Evolutionary conservation across 1,140 invertebrate genomes (phyloP).

Genomic region (Leptinotarsa undecemlineata): DNA sequence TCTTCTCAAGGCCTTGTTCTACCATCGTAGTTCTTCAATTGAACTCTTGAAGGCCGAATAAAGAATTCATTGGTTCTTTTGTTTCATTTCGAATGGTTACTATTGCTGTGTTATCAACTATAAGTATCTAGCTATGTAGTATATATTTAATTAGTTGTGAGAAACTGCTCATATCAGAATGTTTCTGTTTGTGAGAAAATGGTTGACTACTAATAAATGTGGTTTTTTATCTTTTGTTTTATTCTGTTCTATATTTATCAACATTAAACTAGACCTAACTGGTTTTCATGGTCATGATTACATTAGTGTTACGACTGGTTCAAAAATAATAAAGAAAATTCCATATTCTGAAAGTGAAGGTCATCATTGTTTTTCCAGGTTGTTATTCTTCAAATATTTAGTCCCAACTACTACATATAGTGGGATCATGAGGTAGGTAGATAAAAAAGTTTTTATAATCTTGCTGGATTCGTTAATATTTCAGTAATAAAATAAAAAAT

Average conservation of each 20-base stretch:
- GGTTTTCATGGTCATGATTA: neutral
- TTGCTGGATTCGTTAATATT: too few species aligned
- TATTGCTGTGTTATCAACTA: constrained; percentile 6
- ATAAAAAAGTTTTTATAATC: too few species aligned
- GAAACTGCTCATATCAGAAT: neutral
- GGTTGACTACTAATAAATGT: neutral
- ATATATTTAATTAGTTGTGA: neutral
- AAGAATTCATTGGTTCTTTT: constrained; percentile 1
- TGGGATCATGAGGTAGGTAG: too few species aligned
- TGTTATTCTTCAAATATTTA: too few species aligned
- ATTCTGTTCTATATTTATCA: neutral
- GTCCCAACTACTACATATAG: too few species aligned
- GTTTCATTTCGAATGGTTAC: constrained; percentile 10
- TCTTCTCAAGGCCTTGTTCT: constrained; percentile 20
- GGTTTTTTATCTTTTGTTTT: neutral
- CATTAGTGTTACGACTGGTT: neutral
- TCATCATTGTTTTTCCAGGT: too few species aligned
- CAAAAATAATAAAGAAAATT: too few species aligned
- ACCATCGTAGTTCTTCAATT: constrained; percentile 9
- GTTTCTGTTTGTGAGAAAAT: neutral
- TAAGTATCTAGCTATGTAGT: neutral
- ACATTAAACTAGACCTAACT: neutral
- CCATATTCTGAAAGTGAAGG: too few species aligned
- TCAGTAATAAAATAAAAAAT: too few species aligned
- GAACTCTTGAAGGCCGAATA: constrained; percentile 7